Evolutionary conservation across 1,140 invertebrate genomes (phyloP), one percentile per base, ranked within the genome.

Genomic region (Goniozus legneri): DNA sequence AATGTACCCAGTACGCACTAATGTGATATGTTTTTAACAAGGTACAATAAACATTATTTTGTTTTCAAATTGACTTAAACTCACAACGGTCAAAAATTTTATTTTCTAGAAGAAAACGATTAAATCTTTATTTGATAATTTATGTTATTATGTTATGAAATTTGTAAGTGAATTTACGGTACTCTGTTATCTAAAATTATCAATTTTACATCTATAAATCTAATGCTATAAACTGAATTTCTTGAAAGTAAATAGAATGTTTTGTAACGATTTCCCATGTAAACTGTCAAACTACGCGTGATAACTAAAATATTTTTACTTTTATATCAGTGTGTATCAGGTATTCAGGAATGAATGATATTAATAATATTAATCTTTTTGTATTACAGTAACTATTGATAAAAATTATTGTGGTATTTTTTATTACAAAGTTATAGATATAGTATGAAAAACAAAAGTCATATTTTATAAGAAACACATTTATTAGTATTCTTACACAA

Each of bases 11-110:
- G 33, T 35, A 44, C 34, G 34, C 19, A 44, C 19, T 50, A 7
- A 44, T 44, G 30, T 53, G 41, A 45, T 41, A 50, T 18, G 27
- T 36, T 44, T 44, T n/a, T 38, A 18, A 18, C n/a, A 49, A 15
- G 2, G 12, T 21, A 39, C 20, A 48, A 37, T 40, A 27, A n/a
- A n/a, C n/a, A n/a, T 4, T 35, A n/a, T 13, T 36, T 38, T 33
- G 37, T 36, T 21, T 35, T 46, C 4, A 27, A 27, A 6, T 27
- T 27, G 10, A 27, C 10, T 27, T n/a, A n/a, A n/a, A n/a, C n/a
- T n/a, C n/a, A n/a, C n/a, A n/a, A n/a, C n/a, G n/a, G n/a, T n/a
- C n/a, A n/a, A n/a, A n/a, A n/a, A n/a, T n/a, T n/a, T n/a, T n/a
- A n/a, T n/a, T n/a, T n/a, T n/a, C n/a, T n/a, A n/a, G n/a, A n/a